phyloP scores from a whole-genome alignment of 2,797 vertebrate genomes.

The Rhinichthys osculus region DNA sequence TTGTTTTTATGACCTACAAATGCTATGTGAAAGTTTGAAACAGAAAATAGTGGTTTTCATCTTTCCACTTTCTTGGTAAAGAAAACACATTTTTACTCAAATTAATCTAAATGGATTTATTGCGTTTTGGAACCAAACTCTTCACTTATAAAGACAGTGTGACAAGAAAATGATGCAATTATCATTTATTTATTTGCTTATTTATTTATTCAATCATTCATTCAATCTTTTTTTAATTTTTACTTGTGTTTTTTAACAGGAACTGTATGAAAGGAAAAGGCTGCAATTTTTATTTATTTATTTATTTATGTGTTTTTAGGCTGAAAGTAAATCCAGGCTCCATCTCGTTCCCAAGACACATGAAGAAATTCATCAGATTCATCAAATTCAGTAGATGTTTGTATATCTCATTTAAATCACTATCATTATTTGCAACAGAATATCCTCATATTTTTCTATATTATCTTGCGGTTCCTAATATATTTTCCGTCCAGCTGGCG shows the following conservation, averaged over 20 bases:
- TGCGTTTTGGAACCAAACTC: too few species aligned
- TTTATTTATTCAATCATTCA: background rate
- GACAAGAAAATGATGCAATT: background rate
- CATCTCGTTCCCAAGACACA: background rate
- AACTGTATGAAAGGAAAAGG: too few species aligned
- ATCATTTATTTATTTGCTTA: background rate
- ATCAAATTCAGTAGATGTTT: background rate
- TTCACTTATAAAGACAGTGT: background rate
- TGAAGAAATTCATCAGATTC: background rate
- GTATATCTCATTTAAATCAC: background rate
- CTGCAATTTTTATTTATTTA: too few species aligned
- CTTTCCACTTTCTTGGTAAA: too few species aligned
- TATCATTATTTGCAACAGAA: background rate
- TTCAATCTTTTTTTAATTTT: background rate
- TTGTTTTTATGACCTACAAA: too few species aligned
- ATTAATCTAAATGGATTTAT: too few species aligned
- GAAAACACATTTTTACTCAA: too few species aligned
- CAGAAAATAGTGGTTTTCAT: too few species aligned
- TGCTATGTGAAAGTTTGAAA: too few species aligned
- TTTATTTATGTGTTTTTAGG: background rate
- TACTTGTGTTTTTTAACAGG: background rate
- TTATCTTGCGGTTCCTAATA: background rate
- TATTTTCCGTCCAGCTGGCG: background rate
- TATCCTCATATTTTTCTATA: background rate
- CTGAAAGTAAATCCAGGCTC: background rate